These are phyloP conservation scores for Kobus ellipsiprymnus DNA, from an alignment of 2,113 vertebrate species.

Conservation along the genomic window DNA sequence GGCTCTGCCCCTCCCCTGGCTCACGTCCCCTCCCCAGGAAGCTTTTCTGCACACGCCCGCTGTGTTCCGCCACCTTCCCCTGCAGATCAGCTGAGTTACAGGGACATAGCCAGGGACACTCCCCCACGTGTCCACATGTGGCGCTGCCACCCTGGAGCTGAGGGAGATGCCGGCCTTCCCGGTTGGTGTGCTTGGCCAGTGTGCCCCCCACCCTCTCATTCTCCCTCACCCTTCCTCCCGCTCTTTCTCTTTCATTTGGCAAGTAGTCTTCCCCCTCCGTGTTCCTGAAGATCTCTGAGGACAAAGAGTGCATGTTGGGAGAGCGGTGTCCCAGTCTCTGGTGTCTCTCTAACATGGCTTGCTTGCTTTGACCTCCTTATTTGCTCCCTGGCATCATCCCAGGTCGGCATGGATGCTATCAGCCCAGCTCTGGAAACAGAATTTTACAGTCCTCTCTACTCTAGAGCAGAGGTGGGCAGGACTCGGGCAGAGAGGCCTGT, in stretches of 20 bases:
- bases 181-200: background rate
- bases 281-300: background rate
- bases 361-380: constrained; percentile 42
- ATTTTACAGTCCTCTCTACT: constrained; percentile 2
- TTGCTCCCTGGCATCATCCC: constrained; percentile 31
- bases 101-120: constrained; percentile 41
- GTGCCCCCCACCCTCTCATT: too few species aligned
- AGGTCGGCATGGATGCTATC: constrained; percentile 27
- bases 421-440: constrained; percentile 65
- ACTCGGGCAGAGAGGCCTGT: background rate
- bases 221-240: background rate
- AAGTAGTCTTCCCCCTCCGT: background rate
- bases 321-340: background rate
- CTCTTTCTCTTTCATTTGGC: background rate
- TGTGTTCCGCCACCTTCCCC: background rate
- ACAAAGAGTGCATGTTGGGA: background rate
- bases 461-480: constrained; percentile 1
- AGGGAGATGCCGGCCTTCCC: background rate
- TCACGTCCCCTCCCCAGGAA: background rate
- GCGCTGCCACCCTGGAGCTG: background rate
- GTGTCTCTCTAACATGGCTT: constrained; percentile 63
- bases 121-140: background rate
- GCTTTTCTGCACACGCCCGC: background rate
- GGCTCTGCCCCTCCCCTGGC: background rate
- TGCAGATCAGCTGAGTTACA: constrained; percentile 37